phyloP scores from a whole-genome alignment of 2,888 invertebrate species.

The Plebejus argus region DNA sequence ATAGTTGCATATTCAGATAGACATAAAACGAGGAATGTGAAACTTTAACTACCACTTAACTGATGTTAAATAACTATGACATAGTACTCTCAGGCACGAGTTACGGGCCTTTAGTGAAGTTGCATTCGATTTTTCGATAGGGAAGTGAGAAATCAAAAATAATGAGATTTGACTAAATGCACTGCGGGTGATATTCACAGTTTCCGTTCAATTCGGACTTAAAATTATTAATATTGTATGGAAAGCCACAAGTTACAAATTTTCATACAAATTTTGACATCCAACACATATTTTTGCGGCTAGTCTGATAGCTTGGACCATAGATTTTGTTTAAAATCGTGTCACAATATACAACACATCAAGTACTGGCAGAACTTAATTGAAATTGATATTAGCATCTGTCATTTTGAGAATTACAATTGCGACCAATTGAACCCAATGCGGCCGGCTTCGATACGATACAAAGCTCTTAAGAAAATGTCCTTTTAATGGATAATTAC shows the following conservation, averaged over 20 bases:
- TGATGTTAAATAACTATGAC: neutral
- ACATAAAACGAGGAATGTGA: constrained; percentile 8
- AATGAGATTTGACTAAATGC: too few species aligned
- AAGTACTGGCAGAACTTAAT: neutral
- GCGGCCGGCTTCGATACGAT: constrained; percentile 1
- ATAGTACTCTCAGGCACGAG: neutral
- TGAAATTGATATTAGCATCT: constrained; percentile 15
- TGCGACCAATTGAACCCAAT: neutral
- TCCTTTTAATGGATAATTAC: constrained; percentile 27
- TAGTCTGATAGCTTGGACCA: neutral
- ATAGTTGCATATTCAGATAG: constrained; percentile 11
- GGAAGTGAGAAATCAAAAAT: too few species aligned
- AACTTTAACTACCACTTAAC: constrained; percentile 4
- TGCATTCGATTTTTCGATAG: too few species aligned
- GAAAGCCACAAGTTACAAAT: too few species aligned
- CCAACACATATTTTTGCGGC: neutral
- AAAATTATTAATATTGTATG: too few species aligned
- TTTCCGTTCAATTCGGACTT: too few species aligned
- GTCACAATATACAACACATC: neutral
- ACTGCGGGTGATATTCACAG: too few species aligned
- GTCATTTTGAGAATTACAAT: constrained; percentile 26
- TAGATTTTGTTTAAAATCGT: neutral
- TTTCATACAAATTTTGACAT: too few species aligned
- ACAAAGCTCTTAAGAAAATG: constrained; percentile 19
- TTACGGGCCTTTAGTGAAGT: neutral